Evolutionary conservation across 2,797 vertebrate genomes (phyloP).

Genomic region (Sternarchorhynchus goeldii): DNA sequence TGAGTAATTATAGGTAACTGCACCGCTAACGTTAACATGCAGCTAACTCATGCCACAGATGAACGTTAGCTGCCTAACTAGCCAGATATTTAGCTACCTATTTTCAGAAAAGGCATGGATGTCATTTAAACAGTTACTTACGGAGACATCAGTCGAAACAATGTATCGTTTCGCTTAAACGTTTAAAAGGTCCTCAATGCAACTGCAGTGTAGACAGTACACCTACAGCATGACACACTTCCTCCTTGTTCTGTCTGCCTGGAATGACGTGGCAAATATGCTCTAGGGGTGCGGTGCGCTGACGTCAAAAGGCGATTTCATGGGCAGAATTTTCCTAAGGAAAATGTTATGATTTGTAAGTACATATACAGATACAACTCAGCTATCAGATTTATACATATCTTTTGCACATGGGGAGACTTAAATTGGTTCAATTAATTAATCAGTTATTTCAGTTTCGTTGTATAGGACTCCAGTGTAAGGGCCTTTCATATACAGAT

Average conservation of each 20-base stretch:
- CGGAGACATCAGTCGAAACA: conserved; percentile 35
- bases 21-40: no score
- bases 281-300: conserved; percentile 32
- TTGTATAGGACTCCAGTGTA: background rate
- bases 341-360: no score
- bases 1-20: no score
- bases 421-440: no score
- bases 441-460: no score
- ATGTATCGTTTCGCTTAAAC: conserved; percentile 8
- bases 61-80: no score
- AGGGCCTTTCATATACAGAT: background rate
- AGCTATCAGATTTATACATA: no score
- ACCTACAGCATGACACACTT: conserved; percentile 27
- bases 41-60: no score
- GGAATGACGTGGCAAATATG: conserved; percentile 48
- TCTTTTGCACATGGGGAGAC: no score
- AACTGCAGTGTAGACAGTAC: background rate
- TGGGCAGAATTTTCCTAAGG: background rate
- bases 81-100: no score
- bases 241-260: conserved; percentile 10
- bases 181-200: conserved; percentile 1
- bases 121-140: conserved; percentile 28
- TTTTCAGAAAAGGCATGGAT: background rate
- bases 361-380: no score
- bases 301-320: conserved; percentile 15